Percentiles rank a stretch among this genome's conserved stretches.
phyloP scores from a whole-genome alignment of 2,888 invertebrate species.

The Drosophila percnosoma region DNA sequence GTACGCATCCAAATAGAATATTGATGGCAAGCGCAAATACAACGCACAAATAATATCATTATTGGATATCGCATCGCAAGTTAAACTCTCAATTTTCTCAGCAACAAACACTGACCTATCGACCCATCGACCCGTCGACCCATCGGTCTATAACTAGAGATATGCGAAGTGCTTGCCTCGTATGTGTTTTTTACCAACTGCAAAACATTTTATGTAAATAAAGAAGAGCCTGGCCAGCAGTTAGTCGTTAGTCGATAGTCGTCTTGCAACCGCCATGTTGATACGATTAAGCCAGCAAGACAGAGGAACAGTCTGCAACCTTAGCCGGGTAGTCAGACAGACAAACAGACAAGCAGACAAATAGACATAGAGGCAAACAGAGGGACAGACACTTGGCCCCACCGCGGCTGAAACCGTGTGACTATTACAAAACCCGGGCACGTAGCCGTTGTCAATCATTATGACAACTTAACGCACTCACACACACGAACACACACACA shows the following conservation, averaged over 20 bases:
- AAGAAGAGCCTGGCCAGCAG: conserved; percentile 1
- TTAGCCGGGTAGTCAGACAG: conserved; percentile 5
- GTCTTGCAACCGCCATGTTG: conserved; percentile 19
- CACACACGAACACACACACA: conserved; percentile 9
- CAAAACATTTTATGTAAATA: conserved; percentile 13
- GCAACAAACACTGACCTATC: neutral
- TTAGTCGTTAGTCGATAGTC: neutral
- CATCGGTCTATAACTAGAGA: neutral
- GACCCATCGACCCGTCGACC: conserved; percentile 6
- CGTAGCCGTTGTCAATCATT: conserved; percentile 80
- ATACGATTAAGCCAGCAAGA: conserved; percentile 13
- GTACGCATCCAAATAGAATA: conserved; percentile 11
- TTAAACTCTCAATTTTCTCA: neutral
- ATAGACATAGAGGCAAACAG: neutral
- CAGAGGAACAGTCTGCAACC: conserved; percentile 4
- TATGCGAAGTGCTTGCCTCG: neutral
- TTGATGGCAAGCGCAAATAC: conserved; percentile 2
- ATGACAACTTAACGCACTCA: conserved; percentile 69
- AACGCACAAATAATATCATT: conserved; percentile 8
- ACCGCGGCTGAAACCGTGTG: conserved; percentile 6
- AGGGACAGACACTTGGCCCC: conserved; percentile 2
- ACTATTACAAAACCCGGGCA: conserved; percentile 64
- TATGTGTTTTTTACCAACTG: conserved; percentile 24
- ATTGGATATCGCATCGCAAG: conserved; percentile 10
- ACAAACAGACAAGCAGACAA: neutral